Conservation (phyloP, 1,140 invertebrate species). For the Caenorhabditis tropicalis region DNA sequence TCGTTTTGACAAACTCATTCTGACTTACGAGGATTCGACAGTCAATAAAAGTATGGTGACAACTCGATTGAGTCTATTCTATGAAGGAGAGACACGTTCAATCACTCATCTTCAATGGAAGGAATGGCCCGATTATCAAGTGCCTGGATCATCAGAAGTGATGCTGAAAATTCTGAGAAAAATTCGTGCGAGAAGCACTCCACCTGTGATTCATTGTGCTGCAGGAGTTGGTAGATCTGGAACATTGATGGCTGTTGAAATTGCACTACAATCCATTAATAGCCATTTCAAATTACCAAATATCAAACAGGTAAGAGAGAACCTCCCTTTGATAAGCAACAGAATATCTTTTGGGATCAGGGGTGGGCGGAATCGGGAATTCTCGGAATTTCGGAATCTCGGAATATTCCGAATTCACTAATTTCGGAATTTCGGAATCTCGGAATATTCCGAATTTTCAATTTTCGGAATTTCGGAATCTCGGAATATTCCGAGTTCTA, state of each 20-base stretch:
- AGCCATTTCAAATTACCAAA: neutral
- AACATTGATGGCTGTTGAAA: conserved; percentile 4
- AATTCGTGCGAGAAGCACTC: neutral
- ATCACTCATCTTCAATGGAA: conserved; percentile 31
- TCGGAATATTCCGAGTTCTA: too few relatives aligned
- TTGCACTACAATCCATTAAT: neutral
- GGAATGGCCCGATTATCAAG: conserved; percentile 10
- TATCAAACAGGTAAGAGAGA: neutral
- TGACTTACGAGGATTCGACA: neutral
- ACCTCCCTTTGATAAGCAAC: neutral
- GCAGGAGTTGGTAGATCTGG: conserved; percentile 44
- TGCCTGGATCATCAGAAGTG: conserved; percentile 3
- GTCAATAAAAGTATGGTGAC: neutral
- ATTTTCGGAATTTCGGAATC: too few relatives aligned
- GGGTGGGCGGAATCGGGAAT: too few relatives aligned
- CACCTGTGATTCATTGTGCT: conserved; percentile 31
- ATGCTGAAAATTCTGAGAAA: conserved; percentile 24
- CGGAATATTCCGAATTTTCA: too few relatives aligned
- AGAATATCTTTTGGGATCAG: too few relatives aligned
- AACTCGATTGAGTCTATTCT: neutral
- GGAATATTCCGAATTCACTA: too few relatives aligned
- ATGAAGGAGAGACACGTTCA: neutral
- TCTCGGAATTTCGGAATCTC: too few relatives aligned
- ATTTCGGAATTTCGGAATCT: too few relatives aligned
- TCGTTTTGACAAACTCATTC: neutral